Percentiles rank a stretch among this genome's conserved stretches.
phyloP scores from a whole-genome alignment of 2,113 vertebrate species.

The Cairina moschata region DNA sequence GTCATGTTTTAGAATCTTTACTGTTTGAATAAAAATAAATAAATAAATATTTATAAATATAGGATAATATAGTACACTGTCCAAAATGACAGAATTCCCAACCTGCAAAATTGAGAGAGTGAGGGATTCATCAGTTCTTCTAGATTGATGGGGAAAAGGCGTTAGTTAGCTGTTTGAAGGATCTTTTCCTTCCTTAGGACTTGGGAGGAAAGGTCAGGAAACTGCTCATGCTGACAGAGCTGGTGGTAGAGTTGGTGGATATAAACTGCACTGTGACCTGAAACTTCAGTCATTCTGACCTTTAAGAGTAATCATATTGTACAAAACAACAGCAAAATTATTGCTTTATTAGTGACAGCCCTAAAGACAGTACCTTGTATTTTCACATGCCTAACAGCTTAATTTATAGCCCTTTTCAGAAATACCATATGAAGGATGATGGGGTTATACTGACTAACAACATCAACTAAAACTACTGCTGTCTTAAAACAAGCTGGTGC shows the following conservation, averaged over 20 bases:
- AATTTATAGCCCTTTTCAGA: neutral
- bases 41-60: neutral
- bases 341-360: neutral
- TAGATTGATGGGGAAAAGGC: neutral
- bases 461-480: neutral
- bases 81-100: neutral
- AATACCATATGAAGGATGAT: neutral
- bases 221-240: neutral
- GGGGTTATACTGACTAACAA: neutral
- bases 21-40: neutral
- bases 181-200: neutral
- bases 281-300: neutral
- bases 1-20: neutral
- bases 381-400: neutral
- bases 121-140: neutral
- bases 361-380: neutral
- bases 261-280: neutral
- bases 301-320: neutral
- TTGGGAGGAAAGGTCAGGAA: neutral
- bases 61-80: neutral
- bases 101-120: neutral
- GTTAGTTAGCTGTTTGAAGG: neutral
- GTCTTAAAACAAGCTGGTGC: neutral
- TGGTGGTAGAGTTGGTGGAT: neutral
- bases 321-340: neutral